A percentile compares a stretch with the other conserved stretches of the same genome.
Conservation (phyloP, 2,797 vertebrate species). For the Lophotriccus pileatus region DNA sequence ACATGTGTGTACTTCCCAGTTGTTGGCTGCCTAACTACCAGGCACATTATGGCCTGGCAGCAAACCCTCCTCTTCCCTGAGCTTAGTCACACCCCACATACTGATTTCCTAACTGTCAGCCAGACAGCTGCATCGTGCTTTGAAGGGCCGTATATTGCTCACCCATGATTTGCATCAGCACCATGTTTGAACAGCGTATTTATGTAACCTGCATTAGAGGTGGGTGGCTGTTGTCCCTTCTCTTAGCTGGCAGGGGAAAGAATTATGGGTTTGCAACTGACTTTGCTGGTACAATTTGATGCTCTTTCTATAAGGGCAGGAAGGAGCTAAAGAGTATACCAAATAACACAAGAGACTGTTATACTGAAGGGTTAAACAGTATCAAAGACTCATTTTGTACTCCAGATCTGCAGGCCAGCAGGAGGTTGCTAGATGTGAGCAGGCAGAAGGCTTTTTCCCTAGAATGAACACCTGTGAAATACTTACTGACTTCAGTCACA, state of each 20-base stretch:
- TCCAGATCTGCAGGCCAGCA: not conserved
- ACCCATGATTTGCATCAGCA: not conserved
- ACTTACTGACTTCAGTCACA: not conserved
- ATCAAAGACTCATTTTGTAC: not conserved
- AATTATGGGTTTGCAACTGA: not conserved
- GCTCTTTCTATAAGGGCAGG: not conserved
- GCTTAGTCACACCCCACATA: not conserved
- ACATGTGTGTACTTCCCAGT: not conserved
- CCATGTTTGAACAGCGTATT: not conserved
- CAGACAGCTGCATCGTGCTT: not conserved
- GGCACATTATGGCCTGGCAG: not conserved
- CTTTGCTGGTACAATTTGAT: not conserved
- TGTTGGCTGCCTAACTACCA: not conserved
- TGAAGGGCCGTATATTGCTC: not conserved
- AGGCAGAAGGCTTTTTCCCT: not conserved
- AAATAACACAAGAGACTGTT: not conserved
- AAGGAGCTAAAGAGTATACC: not conserved
- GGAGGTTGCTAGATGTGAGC: not conserved
- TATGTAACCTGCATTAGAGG: not conserved
- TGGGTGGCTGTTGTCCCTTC: not conserved
- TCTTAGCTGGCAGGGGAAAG: not conserved
- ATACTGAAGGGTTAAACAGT: accelerated
- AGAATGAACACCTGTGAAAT: not conserved
- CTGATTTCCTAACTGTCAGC: not conserved
- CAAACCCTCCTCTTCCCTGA: not conserved